Conservation (phyloP, 2,888 invertebrate species). For the Bombyx huttoni region DNA sequence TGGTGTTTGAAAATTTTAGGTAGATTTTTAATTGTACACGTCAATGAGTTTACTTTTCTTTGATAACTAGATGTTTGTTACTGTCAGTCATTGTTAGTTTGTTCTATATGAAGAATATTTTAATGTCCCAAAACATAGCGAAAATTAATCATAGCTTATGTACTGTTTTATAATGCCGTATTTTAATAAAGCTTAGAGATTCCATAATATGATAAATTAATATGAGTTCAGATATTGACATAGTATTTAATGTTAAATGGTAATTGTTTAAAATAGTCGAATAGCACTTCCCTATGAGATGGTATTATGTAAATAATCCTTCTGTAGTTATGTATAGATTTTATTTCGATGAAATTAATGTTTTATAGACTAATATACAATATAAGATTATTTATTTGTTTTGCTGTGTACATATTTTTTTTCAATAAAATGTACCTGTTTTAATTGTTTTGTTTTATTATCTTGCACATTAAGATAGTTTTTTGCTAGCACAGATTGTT, state of each 20-base stretch:
- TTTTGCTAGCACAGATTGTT: background rate
- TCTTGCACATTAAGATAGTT: background rate
- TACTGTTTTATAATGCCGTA: conserved; percentile 59
- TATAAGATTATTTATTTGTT: conserved; percentile 73
- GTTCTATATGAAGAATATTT: conserved; percentile 51
- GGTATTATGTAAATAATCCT: conserved; percentile 71
- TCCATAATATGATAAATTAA: conserved; percentile 52
- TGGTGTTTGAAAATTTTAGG: conserved; percentile 40
- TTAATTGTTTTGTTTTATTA: conserved; percentile 35
- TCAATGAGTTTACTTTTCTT: conserved; percentile 32
- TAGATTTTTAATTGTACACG: conserved; percentile 46
- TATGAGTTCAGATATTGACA: conserved; percentile 58
- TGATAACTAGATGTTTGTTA: conserved; percentile 55
- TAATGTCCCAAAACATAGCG: conserved; percentile 49
- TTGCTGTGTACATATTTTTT: conserved; percentile 73
- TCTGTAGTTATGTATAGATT: conserved; percentile 70
- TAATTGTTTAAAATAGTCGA: conserved; percentile 64
- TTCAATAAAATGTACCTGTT: conserved; percentile 72
- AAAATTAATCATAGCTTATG: conserved; percentile 48
- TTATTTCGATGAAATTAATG: conserved; percentile 72
- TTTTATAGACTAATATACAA: conserved; percentile 73
- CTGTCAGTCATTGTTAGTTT: conserved; percentile 55
- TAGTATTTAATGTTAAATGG: conserved; percentile 63
- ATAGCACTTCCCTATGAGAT: conserved; percentile 52
- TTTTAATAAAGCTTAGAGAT: conserved; percentile 47